A percentile compares a stretch with the other conserved stretches of the same genome.
Conservation (phyloP, 2,797 vertebrate species). For the Sciaenops ocellatus region DNA sequence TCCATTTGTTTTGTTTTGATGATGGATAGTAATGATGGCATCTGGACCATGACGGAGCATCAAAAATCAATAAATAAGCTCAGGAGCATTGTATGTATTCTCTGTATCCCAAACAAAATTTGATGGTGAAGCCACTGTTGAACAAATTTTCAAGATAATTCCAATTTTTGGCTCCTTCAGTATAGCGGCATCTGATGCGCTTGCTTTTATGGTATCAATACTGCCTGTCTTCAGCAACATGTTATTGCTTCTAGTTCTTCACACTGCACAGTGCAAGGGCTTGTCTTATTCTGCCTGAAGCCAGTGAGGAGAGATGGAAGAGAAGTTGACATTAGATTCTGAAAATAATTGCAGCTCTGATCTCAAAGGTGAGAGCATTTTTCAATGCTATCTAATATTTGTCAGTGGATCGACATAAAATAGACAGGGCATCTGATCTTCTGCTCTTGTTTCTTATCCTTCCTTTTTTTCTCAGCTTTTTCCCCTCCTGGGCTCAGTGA, state of each 20-base stretch:
- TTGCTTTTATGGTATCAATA: slow-evolving; percentile 34
- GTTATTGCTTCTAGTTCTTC: slow-evolving; percentile 20
- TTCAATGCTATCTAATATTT: slow-evolving; percentile 49
- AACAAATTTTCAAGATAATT: background rate
- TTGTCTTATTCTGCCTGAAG: slow-evolving; percentile 36
- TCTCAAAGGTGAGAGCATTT: slow-evolving; percentile 55
- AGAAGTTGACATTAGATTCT: slow-evolving; percentile 49
- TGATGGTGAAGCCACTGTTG: slow-evolving; percentile 7
- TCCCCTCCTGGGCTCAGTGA: slow-evolving; percentile 36
- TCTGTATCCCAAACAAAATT: slow-evolving; percentile 4
- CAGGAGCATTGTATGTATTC: background rate
- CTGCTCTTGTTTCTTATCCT: slow-evolving; percentile 28
- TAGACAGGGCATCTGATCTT: slow-evolving; percentile 53
- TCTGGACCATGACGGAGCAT: background rate
- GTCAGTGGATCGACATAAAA: slow-evolving; percentile 48
- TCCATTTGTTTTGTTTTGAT: background rate
- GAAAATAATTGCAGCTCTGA: slow-evolving; percentile 65
- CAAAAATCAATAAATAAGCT: slow-evolving; percentile 13
- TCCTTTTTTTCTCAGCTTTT: background rate
- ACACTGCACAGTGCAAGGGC: background rate
- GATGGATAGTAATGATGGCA: background rate
- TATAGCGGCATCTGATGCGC: background rate
- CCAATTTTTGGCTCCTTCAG: background rate
- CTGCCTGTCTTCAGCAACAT: slow-evolving; percentile 18
- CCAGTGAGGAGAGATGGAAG: slow-evolving; percentile 17